Evolutionary conservation across 2,113 vertebrate species (phyloP).

Genomic region (Epinephelus lanceolatus): DNA sequence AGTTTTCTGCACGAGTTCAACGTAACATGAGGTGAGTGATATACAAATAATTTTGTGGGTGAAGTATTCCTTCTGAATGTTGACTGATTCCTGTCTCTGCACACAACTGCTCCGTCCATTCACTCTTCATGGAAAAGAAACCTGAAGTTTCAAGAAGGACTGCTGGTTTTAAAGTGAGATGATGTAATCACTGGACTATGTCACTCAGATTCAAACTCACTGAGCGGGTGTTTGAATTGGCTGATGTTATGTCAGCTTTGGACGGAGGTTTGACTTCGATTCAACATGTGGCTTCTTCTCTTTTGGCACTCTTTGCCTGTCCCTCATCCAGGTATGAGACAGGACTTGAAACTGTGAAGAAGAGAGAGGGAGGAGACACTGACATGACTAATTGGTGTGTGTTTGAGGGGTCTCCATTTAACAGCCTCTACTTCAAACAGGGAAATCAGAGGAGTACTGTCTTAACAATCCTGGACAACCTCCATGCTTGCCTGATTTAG

Average conservation of each 20-base stretch:
- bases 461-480: not conserved
- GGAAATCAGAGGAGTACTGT: constrained; percentile 17
- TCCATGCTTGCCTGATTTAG: constrained; percentile 41
- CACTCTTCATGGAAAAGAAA: constrained; percentile 27
- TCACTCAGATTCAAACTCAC: constrained; percentile 50
- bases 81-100: not conserved
- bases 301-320: constrained; percentile 20
- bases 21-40: no score
- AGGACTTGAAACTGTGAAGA: constrained; percentile 20
- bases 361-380: not conserved
- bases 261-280: constrained; percentile 50
- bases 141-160: constrained; percentile 11
- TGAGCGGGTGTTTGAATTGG: constrained; percentile 68
- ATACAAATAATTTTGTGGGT: no score
- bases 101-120: constrained; percentile 1
- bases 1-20: no score
- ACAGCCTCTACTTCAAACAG: constrained; percentile 22
- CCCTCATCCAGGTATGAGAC: constrained; percentile 30
- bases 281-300: constrained; percentile 60
- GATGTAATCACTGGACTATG: constrained; percentile 58
- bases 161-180: constrained; percentile 28
- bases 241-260: constrained; percentile 59
- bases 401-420: constrained; percentile 7
- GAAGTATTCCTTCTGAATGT: no score
- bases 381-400: constrained; percentile 4